These are phyloP conservation scores for Pantherophis vulpinus DNA, from an alignment of 2,797 vertebrate genomes.

Conservation along the genomic window DNA sequence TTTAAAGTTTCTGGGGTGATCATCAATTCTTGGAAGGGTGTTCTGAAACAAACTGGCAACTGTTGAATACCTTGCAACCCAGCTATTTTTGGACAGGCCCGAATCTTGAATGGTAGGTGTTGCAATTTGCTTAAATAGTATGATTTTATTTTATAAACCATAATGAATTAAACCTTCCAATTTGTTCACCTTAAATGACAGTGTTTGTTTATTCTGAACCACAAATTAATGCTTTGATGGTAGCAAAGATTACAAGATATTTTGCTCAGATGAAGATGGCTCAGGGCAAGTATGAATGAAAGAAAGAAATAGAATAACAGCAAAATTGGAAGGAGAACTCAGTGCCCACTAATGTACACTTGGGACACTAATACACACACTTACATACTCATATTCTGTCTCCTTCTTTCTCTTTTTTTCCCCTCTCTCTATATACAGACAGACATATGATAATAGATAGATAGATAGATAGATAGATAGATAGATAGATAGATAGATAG, in stretches of 20 bases:
- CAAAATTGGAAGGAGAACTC: neutral
- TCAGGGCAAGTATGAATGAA: neutral
- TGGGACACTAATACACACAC: neutral
- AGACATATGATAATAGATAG: too few species aligned
- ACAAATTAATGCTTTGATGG: slow-evolving; percentile 1
- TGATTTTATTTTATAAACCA: neutral
- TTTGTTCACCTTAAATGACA: neutral
- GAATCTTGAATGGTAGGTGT: neutral
- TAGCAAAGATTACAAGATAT: neutral
- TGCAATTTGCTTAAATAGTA: neutral
- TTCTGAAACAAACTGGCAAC: neutral
- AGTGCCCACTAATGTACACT: neutral
- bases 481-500: too few species aligned
- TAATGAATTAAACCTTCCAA: neutral
- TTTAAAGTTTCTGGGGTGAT: neutral
- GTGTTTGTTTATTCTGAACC: neutral
- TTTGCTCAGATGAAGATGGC: neutral
- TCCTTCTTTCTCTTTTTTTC: neutral
- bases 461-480: too few species aligned
- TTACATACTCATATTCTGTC: neutral
- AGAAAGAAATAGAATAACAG: neutral
- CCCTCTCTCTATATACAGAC: neutral
- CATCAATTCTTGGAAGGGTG: neutral
- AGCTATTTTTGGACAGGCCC: neutral
- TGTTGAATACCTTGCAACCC: neutral